These are phyloP conservation scores for Eupeodes corollae DNA, from an alignment of 1,140 invertebrate species.

Conservation along the genomic window DNA sequence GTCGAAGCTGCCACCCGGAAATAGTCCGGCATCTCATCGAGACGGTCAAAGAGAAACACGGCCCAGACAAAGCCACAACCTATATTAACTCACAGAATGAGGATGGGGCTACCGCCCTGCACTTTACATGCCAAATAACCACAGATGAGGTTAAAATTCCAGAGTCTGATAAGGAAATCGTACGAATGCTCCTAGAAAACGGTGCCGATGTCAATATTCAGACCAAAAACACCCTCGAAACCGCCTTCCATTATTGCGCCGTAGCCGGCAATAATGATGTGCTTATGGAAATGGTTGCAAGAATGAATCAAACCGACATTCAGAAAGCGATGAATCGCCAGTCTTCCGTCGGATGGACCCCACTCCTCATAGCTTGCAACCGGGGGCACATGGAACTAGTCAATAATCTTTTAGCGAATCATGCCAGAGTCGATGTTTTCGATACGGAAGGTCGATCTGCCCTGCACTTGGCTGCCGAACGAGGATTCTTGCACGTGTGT, in stretches of 20 bases:
- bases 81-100: conserved; percentile 76
- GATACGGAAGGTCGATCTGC: conserved; percentile 92
- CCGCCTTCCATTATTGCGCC: conserved; percentile 90
- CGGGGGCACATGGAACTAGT: conserved; percentile 71
- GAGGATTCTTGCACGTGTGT: conserved; percentile 84
- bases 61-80: conserved; percentile 53
- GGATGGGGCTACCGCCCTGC: conserved; percentile 86
- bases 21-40: conserved; percentile 75
- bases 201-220: conserved; percentile 78
- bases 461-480: conserved; percentile 88
- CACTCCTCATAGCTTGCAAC: conserved; percentile 83
- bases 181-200: conserved; percentile 75
- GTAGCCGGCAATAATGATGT: conserved; percentile 92
- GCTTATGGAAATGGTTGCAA: conserved; percentile 81
- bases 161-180: conserved; percentile 81
- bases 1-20: conserved; percentile 70
- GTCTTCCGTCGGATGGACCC: conserved; percentile 86
- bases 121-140: conserved; percentile 73
- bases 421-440: conserved; percentile 96
- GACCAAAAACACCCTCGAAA: conserved; percentile 80
- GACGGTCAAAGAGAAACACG: conserved; percentile 67
- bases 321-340: conserved; percentile 91
- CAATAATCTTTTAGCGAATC: conserved; percentile 74
- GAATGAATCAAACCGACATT: conserved; percentile 74
- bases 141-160: conserved; percentile 60